Evolutionary conservation across 2,888 invertebrate genomes (phyloP).

Genomic region (Spicauda simplicius): DNA sequence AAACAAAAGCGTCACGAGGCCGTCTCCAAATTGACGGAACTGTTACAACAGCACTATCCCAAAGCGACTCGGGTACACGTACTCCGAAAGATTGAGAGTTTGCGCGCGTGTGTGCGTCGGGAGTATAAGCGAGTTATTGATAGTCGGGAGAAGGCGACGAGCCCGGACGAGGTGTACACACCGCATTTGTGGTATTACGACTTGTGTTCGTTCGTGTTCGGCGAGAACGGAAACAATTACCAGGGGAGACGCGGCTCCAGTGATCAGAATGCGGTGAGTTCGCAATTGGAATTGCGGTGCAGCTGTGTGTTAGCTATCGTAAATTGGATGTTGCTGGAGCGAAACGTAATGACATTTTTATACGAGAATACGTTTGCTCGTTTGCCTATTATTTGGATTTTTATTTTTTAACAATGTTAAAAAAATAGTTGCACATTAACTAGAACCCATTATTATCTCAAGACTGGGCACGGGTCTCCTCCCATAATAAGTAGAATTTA

Average conservation of each 20-base stretch:
- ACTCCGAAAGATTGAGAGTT: slow-evolving; percentile 73
- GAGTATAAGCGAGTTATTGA: slow-evolving; percentile 65
- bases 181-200: slow-evolving; percentile 74
- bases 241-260: not conserved
- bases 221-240: slow-evolving; percentile 38
- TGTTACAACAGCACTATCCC: slow-evolving; percentile 68
- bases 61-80: slow-evolving; percentile 72
- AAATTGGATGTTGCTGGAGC: too few species aligned
- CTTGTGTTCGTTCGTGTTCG: slow-evolving; percentile 64
- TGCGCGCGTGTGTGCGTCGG: slow-evolving; percentile 72
- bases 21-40: slow-evolving; percentile 61
- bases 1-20: slow-evolving; percentile 67
- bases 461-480: too few species aligned
- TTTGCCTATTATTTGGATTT: too few species aligned
- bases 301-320: not conserved
- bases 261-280: slow-evolving; percentile 28
- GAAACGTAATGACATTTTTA: too few species aligned
- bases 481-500: too few species aligned
- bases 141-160: slow-evolving; percentile 54
- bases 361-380: too few species aligned
- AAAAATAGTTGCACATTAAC: too few species aligned
- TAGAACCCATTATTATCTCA: too few species aligned
- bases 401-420: too few species aligned
- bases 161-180: slow-evolving; percentile 58
- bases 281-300: slow-evolving; percentile 24